These are phyloP conservation scores for Epiblema foenella DNA, from an alignment of 2,888 invertebrate species.

Conservation along the genomic window DNA sequence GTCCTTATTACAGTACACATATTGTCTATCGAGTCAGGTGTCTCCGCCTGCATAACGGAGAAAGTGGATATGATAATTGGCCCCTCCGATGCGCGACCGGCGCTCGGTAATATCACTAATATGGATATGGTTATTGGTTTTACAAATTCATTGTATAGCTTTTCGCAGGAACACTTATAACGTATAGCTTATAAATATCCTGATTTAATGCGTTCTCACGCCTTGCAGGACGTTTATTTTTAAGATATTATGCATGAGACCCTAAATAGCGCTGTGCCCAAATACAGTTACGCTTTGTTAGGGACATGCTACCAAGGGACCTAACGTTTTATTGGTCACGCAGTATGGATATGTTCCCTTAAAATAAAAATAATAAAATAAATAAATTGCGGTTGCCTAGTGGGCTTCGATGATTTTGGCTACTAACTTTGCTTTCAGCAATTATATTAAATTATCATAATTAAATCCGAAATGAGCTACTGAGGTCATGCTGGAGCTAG, in stretches of 20 bases:
- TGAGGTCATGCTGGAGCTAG: neutral
- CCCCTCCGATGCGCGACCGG: slow-evolving; percentile 76
- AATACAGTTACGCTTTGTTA: neutral
- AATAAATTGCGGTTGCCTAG: neutral
- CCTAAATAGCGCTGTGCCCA: neutral
- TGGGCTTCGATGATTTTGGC: too few relatives aligned
- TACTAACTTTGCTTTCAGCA: too few relatives aligned
- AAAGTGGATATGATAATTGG: slow-evolving; percentile 85
- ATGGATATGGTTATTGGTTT: slow-evolving; percentile 54
- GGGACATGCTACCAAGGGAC: too few relatives aligned
- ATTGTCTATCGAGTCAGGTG: slow-evolving; percentile 33
- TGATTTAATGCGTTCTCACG: slow-evolving; percentile 28
- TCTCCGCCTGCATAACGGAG: slow-evolving; percentile 65
- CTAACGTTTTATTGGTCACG: too few relatives aligned
- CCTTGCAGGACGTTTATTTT: neutral
- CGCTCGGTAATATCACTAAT: slow-evolving; percentile 53
- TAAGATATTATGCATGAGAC: neutral
- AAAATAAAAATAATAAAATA: too few relatives aligned
- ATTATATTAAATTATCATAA: too few relatives aligned
- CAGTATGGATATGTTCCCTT: too few relatives aligned
- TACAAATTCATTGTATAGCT: slow-evolving; percentile 15
- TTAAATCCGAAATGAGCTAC: neutral
- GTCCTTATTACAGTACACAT: slow-evolving; percentile 32
- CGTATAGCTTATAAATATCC: neutral
- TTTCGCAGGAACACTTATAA: slow-evolving; percentile 11